A percentile compares a stretch with the other conserved stretches of the same genome.
Conservation (phyloP, 2,888 invertebrate species). For the Gymnocheta viridis region DNA sequence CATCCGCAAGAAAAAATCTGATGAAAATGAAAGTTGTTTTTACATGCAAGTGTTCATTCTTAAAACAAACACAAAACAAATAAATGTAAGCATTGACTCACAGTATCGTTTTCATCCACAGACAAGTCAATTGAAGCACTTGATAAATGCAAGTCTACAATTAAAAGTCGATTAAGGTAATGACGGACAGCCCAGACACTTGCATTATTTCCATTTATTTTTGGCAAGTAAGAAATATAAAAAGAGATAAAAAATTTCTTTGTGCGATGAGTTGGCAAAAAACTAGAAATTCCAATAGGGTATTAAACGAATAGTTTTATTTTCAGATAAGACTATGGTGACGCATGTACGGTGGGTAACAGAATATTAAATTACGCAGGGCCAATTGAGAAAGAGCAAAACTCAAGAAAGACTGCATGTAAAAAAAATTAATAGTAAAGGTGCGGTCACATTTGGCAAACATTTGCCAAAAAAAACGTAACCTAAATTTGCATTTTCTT, state of each 20-base stretch:
- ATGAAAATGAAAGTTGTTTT: constrained; percentile 18
- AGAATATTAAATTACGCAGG: background rate
- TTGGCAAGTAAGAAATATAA: background rate
- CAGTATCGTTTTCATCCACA: background rate
- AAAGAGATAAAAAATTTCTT: background rate
- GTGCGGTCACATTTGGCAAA: no score
- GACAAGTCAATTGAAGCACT: constrained; percentile 19
- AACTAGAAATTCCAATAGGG: background rate
- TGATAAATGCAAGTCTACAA: constrained; percentile 45
- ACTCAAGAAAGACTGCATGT: no score
- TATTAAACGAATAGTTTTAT: background rate
- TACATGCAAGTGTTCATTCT: background rate
- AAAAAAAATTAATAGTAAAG: no score
- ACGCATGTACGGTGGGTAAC: background rate
- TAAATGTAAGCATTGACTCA: background rate
- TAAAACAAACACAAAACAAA: background rate
- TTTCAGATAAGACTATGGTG: background rate
- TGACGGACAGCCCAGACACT: background rate
- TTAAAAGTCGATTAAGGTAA: constrained; percentile 45
- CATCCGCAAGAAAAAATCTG: background rate
- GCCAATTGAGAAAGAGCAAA: no score
- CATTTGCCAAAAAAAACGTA: no score
- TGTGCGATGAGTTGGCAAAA: background rate
- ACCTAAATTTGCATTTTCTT: no score
- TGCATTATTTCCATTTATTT: background rate